Evolutionary conservation across 2,888 invertebrate genomes (phyloP).

Genomic region (Syritta pipiens): DNA sequence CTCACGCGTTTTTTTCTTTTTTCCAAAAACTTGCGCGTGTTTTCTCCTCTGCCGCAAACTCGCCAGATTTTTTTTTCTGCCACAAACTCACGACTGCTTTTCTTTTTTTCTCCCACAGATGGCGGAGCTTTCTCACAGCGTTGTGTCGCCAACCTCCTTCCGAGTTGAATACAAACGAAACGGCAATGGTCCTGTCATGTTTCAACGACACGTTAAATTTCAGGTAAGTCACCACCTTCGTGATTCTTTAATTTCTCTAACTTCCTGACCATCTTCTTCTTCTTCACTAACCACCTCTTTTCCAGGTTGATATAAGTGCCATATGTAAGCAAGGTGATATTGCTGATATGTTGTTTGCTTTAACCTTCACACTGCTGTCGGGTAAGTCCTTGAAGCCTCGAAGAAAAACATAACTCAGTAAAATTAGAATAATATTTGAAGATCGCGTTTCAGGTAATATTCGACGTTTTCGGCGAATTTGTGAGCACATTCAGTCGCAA

Average conservation of each 20-base stretch:
- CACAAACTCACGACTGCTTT: neutral
- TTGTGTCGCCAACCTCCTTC: conserved; percentile 98
- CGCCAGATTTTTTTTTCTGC: too few relatives aligned
- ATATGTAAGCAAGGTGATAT: conserved; percentile 87
- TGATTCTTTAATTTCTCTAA: too few relatives aligned
- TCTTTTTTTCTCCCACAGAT: conserved; percentile 86
- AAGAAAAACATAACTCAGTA: conserved; percentile 14
- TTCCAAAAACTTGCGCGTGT: too few relatives aligned
- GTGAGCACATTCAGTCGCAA: conserved; percentile 96
- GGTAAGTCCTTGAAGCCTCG: conserved; percentile 82
- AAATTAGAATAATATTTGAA: conserved; percentile 38
- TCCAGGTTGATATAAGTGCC: conserved; percentile 93
- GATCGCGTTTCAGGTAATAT: conserved; percentile 87
- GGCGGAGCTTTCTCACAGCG: conserved; percentile 97
- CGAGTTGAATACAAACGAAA: conserved; percentile 98
- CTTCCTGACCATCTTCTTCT: too few relatives aligned
- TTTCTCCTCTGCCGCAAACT: too few relatives aligned
- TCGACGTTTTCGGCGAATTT: conserved; percentile 95
- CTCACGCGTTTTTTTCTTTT: too few relatives aligned
- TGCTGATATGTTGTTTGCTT: conserved; percentile 90
- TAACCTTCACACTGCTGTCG: conserved; percentile 95
- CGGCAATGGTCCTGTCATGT: conserved; percentile 96
- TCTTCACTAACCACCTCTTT: too few relatives aligned
- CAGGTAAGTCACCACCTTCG: too few relatives aligned
- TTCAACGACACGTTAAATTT: conserved; percentile 96